A percentile compares a stretch with the other conserved stretches of the same genome.
phyloP scores from a whole-genome alignment of 2,888 invertebrate genomes.

The Melieria picta region DNA sequence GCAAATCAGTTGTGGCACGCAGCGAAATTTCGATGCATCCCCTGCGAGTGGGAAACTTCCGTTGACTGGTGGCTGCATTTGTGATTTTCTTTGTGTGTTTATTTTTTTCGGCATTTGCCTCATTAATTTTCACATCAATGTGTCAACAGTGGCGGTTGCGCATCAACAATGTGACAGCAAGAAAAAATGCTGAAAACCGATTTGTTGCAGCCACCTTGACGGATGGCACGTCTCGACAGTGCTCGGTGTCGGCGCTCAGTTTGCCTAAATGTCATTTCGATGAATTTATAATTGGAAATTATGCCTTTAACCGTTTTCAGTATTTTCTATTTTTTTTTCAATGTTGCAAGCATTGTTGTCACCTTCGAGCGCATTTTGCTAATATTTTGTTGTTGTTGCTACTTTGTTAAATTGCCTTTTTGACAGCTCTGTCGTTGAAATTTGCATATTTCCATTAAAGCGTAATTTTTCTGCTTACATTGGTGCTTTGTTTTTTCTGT shows the following conservation, averaged over 20 bases:
- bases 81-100: background rate
- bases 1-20: too few relatives aligned
- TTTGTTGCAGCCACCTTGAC: background rate
- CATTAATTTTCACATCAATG: slow-evolving; percentile 47
- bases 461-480: slow-evolving; percentile 8
- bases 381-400: slow-evolving; percentile 25
- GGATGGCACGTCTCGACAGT: slow-evolving; percentile 12
- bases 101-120: slow-evolving; percentile 26
- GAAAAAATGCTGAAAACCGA: too few relatives aligned
- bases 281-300: slow-evolving; percentile 52
- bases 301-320: slow-evolving; percentile 31
- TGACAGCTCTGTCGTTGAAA: slow-evolving; percentile 41
- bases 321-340: slow-evolving; percentile 28
- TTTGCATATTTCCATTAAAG: slow-evolving; percentile 45
- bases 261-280: slow-evolving; percentile 48
- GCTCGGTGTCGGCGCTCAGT: too few relatives aligned
- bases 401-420: slow-evolving; percentile 44
- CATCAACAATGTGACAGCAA: too few relatives aligned
- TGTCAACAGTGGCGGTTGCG: slow-evolving; percentile 18
- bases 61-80: background rate
- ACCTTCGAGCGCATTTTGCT: background rate
- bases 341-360: slow-evolving; percentile 21
- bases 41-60: background rate
- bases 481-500: background rate
- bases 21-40: background rate